Evolutionary conservation across 1,140 invertebrate species (phyloP).

Genomic region (Heliconius hermathena): DNA sequence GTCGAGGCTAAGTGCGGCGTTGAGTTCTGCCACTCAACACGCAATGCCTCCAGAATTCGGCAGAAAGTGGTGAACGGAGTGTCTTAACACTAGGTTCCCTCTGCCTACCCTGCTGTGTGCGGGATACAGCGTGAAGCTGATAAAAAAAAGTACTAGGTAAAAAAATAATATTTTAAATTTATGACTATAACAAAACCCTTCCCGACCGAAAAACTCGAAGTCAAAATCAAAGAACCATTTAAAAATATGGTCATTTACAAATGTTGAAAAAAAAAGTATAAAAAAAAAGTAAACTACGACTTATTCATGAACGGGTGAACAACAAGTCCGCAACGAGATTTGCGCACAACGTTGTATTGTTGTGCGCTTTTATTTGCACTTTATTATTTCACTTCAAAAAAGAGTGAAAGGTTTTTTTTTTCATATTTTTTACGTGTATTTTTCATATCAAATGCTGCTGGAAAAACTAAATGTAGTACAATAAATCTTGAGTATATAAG

Average conservation of each 20-base stretch:
- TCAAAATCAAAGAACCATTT: too few relatives aligned
- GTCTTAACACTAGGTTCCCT: too few relatives aligned
- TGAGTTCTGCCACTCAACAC: too few relatives aligned
- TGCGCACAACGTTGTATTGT: background rate
- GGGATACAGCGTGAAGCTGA: too few relatives aligned
- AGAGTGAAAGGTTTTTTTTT: background rate
- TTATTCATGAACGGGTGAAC: background rate
- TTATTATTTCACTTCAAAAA: background rate
- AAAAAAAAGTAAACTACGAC: background rate
- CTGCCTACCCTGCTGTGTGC: too few relatives aligned
- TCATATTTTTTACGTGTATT: background rate
- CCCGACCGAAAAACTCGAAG: too few relatives aligned
- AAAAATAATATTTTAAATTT: too few relatives aligned
- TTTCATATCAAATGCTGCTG: background rate
- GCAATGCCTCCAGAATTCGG: too few relatives aligned
- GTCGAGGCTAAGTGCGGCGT: too few relatives aligned
- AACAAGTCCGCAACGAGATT: background rate
- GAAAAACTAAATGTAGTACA: background rate
- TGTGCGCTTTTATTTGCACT: conserved; percentile 4
- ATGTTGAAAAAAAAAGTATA: background rate
- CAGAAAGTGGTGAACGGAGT: too few relatives aligned
- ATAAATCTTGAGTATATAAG: background rate
- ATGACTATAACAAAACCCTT: too few relatives aligned
- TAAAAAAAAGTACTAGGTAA: too few relatives aligned
- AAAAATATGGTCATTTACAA: background rate